A percentile compares a stretch with the other conserved stretches of the same genome.
These are phyloP conservation scores for Uloborus plumipes DNA, from an alignment of 2,888 invertebrate species.

Conservation along the genomic window DNA sequence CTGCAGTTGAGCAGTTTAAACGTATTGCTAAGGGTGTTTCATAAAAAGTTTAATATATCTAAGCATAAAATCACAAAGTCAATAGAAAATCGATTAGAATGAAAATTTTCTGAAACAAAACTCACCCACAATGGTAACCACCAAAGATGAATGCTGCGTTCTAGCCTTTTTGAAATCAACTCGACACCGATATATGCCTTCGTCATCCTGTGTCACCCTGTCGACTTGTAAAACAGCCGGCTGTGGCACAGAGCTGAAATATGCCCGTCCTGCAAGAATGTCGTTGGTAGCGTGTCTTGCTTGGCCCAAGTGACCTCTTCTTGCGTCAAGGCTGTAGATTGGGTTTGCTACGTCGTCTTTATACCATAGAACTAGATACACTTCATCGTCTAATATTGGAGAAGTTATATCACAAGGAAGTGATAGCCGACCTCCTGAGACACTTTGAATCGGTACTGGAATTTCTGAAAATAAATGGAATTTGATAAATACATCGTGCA, in stretches of 20 bases:
- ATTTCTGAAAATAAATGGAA: constrained; percentile 44
- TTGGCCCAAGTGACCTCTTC: constrained; percentile 53
- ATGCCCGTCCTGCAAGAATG: constrained; percentile 87
- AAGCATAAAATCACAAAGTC: no score
- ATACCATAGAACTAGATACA: constrained; percentile 65
- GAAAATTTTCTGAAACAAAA: background rate
- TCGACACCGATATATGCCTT: constrained; percentile 89
- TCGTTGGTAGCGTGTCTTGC: constrained; percentile 77
- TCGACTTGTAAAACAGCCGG: constrained; percentile 60
- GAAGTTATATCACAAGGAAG: constrained; percentile 64
- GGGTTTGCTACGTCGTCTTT: constrained; percentile 62
- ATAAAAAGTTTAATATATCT: no score
- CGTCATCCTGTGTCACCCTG: constrained; percentile 84
- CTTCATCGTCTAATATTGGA: constrained; percentile 55
- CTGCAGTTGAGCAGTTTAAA: no score
- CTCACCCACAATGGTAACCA: constrained; percentile 89
- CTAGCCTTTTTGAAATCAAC: constrained; percentile 92
- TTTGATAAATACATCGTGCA: background rate
- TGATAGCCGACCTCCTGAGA: constrained; percentile 56
- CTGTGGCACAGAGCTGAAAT: constrained; percentile 81
- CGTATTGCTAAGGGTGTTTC: no score
- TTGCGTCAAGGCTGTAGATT: constrained; percentile 62
- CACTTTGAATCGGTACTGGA: constrained; percentile 46
- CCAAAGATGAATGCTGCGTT: constrained; percentile 89
- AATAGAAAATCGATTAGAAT: no score